Conservation (phyloP, 2,888 invertebrate species). For the Ochlodes sylvanus region DNA sequence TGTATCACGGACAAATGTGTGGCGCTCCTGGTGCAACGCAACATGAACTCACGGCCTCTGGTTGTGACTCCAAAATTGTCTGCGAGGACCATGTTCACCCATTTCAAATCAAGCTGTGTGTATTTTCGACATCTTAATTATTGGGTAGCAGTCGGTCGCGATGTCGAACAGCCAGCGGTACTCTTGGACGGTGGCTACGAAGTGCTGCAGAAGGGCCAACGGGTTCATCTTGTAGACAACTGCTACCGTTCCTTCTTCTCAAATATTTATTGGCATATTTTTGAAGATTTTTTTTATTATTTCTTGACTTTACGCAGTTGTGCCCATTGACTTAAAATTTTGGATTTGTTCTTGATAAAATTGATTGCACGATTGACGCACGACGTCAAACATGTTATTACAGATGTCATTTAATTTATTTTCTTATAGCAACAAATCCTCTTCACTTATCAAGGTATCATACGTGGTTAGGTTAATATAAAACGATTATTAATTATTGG, state of each 20-base stretch:
- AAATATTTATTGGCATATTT: slow-evolving; percentile 23
- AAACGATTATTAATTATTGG: too few species aligned
- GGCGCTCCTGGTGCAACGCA: slow-evolving; percentile 4
- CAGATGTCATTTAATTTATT: background rate
- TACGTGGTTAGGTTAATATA: too few species aligned
- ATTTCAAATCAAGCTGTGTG: slow-evolving; percentile 57
- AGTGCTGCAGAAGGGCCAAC: slow-evolving; percentile 55
- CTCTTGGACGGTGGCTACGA: slow-evolving; percentile 63
- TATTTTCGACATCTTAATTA: slow-evolving; percentile 66
- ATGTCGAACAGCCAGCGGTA: slow-evolving; percentile 72
- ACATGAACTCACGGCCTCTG: background rate
- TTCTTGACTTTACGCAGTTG: slow-evolving; percentile 19
- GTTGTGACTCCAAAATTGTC: background rate
- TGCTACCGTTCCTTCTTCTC: slow-evolving; percentile 23
- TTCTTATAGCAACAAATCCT: background rate
- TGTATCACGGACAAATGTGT: background rate
- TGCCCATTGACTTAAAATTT: slow-evolving; percentile 24
- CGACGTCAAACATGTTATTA: background rate
- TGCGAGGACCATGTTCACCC: background rate
- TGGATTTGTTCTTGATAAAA: slow-evolving; percentile 19
- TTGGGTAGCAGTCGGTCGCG: slow-evolving; percentile 69
- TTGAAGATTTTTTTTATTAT: slow-evolving; percentile 19
- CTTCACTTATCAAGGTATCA: background rate
- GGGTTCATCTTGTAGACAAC: slow-evolving; percentile 60
- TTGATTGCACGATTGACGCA: slow-evolving; percentile 14